Base-by-base conservation (phyloP, 2,113 vertebrate species). In the Ceyx margarethae region DNA sequence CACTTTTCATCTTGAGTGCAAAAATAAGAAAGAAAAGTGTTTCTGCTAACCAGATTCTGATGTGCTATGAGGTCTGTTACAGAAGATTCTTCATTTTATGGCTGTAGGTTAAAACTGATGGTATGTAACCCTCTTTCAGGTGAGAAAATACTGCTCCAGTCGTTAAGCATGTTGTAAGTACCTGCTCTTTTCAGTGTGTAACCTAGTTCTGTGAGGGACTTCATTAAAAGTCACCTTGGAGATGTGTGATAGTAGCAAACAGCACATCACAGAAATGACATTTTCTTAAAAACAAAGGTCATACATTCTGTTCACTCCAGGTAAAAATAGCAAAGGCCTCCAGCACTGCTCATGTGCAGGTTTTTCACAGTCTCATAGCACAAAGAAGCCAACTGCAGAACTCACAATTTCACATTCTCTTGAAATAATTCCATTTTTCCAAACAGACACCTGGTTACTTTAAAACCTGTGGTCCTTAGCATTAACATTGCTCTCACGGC, bases 261-360 rank as follows among this genome's bases (percentile, higher is more conserved):
- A 86, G 81, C 81, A 91, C 56, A 93, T 91, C 87, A 93, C 77
- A 25, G 20, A 95, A 90, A 95, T 94, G 90, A 82, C 87, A 97
- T 95, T 96, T 95, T 64, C 93, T 96, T 83, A 58, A 81, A 94
- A 96, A 85, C 57, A 90, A 92, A 91, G 87, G 83, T 87, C 66
- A 75, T 78, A 31, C 77, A 65, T 94, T 96, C 80, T 91, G n/a
- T 77, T 93, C 89, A 79, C n/a, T 93, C 60, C 89, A 86, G 65
- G 87, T 95, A 95, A 97, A 98, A 97, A 97, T 95, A 97, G 91
- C 75, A 95, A 58, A 93, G 15, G 67, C 65, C 53, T 96, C 87
- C 57, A 96, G 93, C 79, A 73, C 46, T 92, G 73, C 50, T 95
- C 57, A 82, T 35, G 5, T 40, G 18, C 26, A 57, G 82, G 7